A percentile compares a stretch with the other conserved stretches of the same genome.
phyloP scores from a whole-genome alignment of 1,140 invertebrate species.

The Zaprionus tsacasi region DNA sequence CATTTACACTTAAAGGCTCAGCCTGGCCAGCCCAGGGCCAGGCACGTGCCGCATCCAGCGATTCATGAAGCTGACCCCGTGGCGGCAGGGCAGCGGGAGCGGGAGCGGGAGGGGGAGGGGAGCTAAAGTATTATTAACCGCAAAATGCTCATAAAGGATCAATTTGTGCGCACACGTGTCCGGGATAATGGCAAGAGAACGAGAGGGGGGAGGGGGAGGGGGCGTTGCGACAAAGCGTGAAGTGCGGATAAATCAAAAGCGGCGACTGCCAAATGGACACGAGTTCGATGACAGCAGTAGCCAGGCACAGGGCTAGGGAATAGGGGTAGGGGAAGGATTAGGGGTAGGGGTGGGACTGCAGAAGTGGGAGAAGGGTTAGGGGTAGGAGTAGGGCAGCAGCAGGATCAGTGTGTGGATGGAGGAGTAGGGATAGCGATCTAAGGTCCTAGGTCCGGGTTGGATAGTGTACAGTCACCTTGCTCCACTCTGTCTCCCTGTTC shows the following conservation, averaged over 20 bases:
- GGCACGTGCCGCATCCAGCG: slow-evolving; percentile 65
- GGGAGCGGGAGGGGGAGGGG: neutral
- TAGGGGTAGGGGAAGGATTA: neutral
- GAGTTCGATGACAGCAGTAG: slow-evolving; percentile 43
- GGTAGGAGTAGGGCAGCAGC: neutral
- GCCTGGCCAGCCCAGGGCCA: neutral
- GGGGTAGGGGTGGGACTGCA: neutral
- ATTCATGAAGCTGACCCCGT: slow-evolving; percentile 31
- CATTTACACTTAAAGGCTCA: slow-evolving; percentile 78
- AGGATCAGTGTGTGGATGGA: no score
- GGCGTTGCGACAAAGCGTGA: slow-evolving; percentile 53
- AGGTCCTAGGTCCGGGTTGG: no score
- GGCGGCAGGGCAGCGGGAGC: neutral
- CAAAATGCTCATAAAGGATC: slow-evolving; percentile 83
- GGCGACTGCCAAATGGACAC: slow-evolving; percentile 65
- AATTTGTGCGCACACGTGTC: slow-evolving; percentile 81
- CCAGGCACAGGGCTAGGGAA: neutral
- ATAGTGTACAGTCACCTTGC: no score
- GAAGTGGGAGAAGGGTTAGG: neutral
- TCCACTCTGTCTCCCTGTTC: neutral
- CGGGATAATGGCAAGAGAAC: slow-evolving; percentile 66
- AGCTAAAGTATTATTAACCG: slow-evolving; percentile 74
- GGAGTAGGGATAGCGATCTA: no score
- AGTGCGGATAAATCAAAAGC: slow-evolving; percentile 74
- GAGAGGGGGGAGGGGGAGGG: neutral